phyloP scores from a whole-genome alignment of 2,888 invertebrate species.

The Xiphydria camelus region DNA sequence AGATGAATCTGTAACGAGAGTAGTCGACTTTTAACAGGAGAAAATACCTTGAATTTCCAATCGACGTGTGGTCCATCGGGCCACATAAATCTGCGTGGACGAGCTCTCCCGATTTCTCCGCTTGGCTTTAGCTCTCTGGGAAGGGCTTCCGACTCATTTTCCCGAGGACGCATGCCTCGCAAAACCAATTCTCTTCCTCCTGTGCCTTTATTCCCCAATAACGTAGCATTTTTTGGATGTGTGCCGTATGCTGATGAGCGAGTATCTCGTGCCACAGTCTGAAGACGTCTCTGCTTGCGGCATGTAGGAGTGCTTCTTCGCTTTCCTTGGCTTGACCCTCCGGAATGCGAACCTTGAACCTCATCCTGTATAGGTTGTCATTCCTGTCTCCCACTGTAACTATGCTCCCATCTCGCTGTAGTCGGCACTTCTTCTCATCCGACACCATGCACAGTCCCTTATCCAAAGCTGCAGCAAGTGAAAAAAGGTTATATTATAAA shows the following conservation, averaged over 20 bases:
- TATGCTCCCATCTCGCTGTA: neutral
- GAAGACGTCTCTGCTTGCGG: neutral
- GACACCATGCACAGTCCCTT: conserved; percentile 8
- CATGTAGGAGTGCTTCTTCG: neutral
- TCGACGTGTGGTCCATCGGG: neutral
- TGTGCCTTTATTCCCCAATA: neutral
- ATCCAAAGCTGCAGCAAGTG: conserved; percentile 10
- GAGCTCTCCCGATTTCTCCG: too few relatives aligned
- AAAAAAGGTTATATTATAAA: conserved; percentile 10
- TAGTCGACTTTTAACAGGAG: neutral
- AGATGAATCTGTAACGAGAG: neutral
- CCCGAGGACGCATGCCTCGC: conserved; percentile 3
- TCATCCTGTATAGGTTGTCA: conserved; percentile 9
- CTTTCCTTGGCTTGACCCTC: neutral
- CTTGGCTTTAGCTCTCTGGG: too few relatives aligned
- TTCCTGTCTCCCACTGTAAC: conserved; percentile 16
- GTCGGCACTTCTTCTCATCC: conserved; percentile 2
- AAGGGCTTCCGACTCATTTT: conserved; percentile 1
- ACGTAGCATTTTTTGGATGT: neutral
- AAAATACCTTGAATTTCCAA: conserved; percentile 1
- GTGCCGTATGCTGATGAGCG: neutral
- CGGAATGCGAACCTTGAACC: neutral
- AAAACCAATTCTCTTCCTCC: neutral
- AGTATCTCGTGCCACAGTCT: conserved; percentile 3
- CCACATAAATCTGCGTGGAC: conserved; percentile 1